A percentile compares a stretch with the other conserved stretches of the same genome.
Conservation (phyloP, 1,140 invertebrate genomes). For the Wiebesia pumilae region DNA sequence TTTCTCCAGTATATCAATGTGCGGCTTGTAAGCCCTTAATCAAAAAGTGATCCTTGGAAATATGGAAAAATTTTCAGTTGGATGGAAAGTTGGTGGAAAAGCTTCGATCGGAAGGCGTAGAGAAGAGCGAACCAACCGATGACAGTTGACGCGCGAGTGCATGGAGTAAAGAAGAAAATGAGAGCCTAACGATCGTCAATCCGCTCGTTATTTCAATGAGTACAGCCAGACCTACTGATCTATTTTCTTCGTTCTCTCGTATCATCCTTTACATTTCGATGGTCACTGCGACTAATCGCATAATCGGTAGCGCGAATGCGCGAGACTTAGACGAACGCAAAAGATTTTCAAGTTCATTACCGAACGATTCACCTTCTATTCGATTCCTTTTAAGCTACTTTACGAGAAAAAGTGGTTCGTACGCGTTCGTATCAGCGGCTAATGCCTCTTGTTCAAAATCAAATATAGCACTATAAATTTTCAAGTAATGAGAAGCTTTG, state of each 20-base stretch:
- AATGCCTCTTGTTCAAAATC: too few relatives aligned
- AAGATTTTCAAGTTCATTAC: slow-evolving; percentile 35
- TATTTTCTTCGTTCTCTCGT: slow-evolving; percentile 57
- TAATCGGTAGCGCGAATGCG: background rate
- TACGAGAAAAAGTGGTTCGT: too few relatives aligned
- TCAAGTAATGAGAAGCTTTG: too few relatives aligned
- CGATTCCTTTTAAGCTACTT: too few relatives aligned
- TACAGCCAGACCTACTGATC: slow-evolving; percentile 67
- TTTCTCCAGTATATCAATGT: background rate
- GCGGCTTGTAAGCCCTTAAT: background rate
- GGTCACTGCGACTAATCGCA: background rate
- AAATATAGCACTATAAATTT: too few relatives aligned
- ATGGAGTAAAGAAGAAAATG: slow-evolving; percentile 41
- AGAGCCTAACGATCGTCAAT: slow-evolving; percentile 55
- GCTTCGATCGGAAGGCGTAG: background rate
- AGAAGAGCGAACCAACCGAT: background rate
- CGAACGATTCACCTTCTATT: background rate
- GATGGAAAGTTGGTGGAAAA: background rate
- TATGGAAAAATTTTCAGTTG: background rate
- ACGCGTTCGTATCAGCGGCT: too few relatives aligned
- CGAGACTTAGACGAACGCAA: slow-evolving; percentile 1
- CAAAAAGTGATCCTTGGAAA: background rate
- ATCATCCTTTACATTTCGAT: slow-evolving; percentile 40
- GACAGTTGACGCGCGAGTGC: slow-evolving; percentile 7
- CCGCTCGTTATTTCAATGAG: slow-evolving; percentile 64